Evolutionary conservation across 2,888 invertebrate species (phyloP).

Genomic region (Arge pagana): DNA sequence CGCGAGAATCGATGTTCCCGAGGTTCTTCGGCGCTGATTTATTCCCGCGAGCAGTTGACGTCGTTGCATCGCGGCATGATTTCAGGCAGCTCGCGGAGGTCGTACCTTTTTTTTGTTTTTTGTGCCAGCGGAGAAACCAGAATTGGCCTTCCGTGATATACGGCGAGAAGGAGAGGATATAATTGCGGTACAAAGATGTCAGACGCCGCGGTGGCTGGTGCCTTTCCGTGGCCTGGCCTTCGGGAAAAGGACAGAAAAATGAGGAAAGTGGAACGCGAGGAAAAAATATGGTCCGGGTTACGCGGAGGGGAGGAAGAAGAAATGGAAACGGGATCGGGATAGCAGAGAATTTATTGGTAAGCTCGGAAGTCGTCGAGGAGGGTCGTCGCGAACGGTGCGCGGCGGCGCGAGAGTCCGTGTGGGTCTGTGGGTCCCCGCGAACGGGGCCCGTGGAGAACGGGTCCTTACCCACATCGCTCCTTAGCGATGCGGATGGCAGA

Average conservation of each 20-base stretch:
- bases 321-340: too few species aligned
- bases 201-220: conserved; percentile 3
- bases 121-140: conserved; percentile 15
- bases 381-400: too few species aligned
- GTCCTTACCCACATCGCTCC: conserved; percentile 21
- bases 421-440: conserved; percentile 12
- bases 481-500: conserved; percentile 55
- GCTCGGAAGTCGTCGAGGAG: too few species aligned
- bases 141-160: conserved; percentile 18
- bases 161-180: conserved; percentile 18
- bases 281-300: too few species aligned
- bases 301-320: too few species aligned
- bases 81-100: conserved; percentile 18
- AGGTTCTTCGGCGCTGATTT: conserved; percentile 16
- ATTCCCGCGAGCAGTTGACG: not conserved
- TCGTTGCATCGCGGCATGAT: conserved; percentile 17
- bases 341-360: too few species aligned
- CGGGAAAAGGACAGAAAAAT: conserved; percentile 15
- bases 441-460: conserved; percentile 15
- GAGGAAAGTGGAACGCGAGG: conserved; percentile 6
- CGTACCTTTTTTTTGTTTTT: conserved; percentile 10
- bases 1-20: not conserved
- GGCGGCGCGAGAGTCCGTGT: not conserved
- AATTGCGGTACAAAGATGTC: conserved; percentile 19
- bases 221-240: too few species aligned